A percentile compares a stretch with the other conserved stretches of the same genome.
These are phyloP conservation scores for Cynopterus sphinx DNA, from an alignment of 2,797 vertebrate genomes.

Conservation along the genomic window DNA sequence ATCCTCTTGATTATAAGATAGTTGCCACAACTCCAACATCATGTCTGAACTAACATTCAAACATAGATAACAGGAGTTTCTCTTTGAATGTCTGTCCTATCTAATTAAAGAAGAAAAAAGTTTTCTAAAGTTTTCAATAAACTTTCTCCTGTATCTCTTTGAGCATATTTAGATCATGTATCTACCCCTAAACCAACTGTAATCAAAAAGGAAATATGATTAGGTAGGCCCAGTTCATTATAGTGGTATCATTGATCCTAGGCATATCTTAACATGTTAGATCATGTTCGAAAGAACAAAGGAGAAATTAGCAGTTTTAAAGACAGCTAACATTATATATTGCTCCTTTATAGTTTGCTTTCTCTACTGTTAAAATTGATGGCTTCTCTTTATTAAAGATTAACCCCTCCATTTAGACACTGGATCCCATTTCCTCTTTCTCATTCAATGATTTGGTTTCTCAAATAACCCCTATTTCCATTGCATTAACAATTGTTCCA, in stretches of 20 bases:
- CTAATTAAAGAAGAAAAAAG: not conserved
- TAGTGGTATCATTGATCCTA: not conserved
- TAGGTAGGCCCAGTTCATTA: not conserved
- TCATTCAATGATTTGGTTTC: not conserved
- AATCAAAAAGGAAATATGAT: not conserved
- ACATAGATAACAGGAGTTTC: not conserved
- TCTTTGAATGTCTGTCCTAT: not conserved
- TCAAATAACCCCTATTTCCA: not conserved
- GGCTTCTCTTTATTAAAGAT: not conserved
- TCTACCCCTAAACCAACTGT: not conserved
- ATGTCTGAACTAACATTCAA: not conserved
- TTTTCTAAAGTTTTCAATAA: not conserved
- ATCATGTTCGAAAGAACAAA: not conserved
- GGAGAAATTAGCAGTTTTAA: not conserved
- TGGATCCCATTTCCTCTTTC: not conserved
- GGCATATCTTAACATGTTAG: not conserved
- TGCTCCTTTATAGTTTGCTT: not conserved
- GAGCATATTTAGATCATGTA: not conserved
- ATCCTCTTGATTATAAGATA: not conserved
- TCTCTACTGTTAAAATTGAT: not conserved
- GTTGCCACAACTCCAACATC: not conserved
- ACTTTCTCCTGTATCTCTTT: not conserved
- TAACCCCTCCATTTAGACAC: fast-evolving
- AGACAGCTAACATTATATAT: not conserved
- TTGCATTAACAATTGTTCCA: not conserved